phyloP scores from a whole-genome alignment of 2,113 vertebrate genomes.

The Psophia crepitans region DNA sequence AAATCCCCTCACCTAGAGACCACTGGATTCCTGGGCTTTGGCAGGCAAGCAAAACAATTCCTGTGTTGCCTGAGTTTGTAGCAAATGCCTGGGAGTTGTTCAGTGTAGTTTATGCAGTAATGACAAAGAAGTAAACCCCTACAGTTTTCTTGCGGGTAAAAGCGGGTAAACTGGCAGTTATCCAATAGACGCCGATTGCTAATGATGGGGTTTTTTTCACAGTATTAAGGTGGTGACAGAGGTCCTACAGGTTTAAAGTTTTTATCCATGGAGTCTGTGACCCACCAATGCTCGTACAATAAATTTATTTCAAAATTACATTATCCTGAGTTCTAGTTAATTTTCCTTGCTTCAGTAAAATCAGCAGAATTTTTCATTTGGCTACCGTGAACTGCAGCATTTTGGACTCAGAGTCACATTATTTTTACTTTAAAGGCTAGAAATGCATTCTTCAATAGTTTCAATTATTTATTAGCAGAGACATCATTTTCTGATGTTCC shows the following conservation, averaged over 20 bases:
- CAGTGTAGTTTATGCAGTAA: neutral
- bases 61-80: neutral
- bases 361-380: neutral
- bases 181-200: fast-evolving
- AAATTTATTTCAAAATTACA: neutral
- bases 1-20: neutral
- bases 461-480: neutral
- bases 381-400: neutral
- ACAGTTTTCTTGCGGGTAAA: neutral
- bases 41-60: neutral
- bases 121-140: neutral
- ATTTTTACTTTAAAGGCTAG: neutral
- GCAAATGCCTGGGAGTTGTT: neutral
- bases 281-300: neutral
- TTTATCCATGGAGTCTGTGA: neutral
- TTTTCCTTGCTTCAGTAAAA: neutral
- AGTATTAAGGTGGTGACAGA: neutral
- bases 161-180: neutral
- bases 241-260: neutral
- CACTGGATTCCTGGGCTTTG: neutral
- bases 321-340: neutral
- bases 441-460: neutral
- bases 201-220: fast-evolving
- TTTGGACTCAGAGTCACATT: neutral
- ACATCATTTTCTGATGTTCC: neutral